These are phyloP conservation scores for Hippocampus zosterae DNA, from an alignment of 2,113 vertebrate species.

Conservation along the genomic window DNA sequence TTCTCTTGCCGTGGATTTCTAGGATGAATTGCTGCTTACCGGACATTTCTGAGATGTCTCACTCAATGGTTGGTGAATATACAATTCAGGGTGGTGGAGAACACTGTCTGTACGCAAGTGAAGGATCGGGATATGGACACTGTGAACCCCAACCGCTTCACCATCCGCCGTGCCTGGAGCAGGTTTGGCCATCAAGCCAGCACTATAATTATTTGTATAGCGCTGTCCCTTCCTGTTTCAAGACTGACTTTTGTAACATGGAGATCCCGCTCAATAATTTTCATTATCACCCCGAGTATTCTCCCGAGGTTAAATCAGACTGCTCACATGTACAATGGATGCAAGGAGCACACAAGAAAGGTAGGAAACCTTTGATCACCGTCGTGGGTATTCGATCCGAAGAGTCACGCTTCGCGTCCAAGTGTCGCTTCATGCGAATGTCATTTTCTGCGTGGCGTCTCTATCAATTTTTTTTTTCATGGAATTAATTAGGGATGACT, in stretches of 20 bases:
- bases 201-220: constrained; percentile 84
- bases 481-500: constrained; percentile 1
- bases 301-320: constrained; percentile 83
- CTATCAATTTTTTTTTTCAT: neutral
- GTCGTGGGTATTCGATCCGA: too few relatives aligned
- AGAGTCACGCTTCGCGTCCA: too few relatives aligned
- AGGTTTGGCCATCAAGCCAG: constrained; percentile 85
- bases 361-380: too few relatives aligned
- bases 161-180: constrained; percentile 86
- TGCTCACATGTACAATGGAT: constrained; percentile 88
- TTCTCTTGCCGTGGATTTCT: constrained; percentile 22
- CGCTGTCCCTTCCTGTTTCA: constrained; percentile 75
- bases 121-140: constrained; percentile 78
- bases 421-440: neutral
- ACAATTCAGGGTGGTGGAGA: constrained; percentile 76
- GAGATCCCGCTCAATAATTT: constrained; percentile 86
- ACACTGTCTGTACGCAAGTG: constrained; percentile 83
- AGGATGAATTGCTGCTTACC: constrained; percentile 89
- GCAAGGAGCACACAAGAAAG: constrained; percentile 78
- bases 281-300: constrained; percentile 83
- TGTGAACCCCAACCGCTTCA: constrained; percentile 83
- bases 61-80: constrained; percentile 75
- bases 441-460: neutral
- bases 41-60: constrained; percentile 84
- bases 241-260: constrained; percentile 85